Evolutionary conservation across 2,113 vertebrate genomes (phyloP).

Genomic region (Nycticorax nycticorax): DNA sequence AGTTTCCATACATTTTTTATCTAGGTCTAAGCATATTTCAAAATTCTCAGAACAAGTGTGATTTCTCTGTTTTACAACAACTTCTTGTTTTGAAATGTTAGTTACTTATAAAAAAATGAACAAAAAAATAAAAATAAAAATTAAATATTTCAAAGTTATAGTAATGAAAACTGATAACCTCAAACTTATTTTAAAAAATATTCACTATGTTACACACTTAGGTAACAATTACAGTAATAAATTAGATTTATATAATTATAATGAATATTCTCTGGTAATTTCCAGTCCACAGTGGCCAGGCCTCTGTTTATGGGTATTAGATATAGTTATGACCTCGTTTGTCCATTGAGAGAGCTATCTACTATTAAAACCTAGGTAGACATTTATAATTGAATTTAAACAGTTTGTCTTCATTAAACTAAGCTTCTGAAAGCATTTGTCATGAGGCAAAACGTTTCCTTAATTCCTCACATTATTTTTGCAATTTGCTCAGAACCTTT

Average conservation of each 20-base stretch:
- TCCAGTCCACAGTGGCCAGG: neutral
- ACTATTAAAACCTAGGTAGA: neutral
- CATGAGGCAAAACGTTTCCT: neutral
- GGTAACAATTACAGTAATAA: neutral
- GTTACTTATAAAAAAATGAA: neutral
- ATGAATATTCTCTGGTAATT: neutral
- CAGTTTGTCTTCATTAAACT: neutral
- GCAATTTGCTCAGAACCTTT: neutral
- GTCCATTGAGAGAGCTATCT: neutral
- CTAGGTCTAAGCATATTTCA: neutral
- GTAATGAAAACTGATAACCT: neutral
- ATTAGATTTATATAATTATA: neutral
- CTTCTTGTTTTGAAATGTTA: neutral
- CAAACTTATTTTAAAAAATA: neutral
- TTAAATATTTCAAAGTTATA: neutral
- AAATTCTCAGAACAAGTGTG: neutral
- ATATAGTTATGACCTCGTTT: neutral
- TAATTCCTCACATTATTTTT: neutral
- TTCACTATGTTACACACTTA: neutral
- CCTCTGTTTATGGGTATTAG: neutral
- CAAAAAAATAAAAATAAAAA: neutral
- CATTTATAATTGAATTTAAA: neutral
- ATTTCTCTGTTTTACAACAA: neutral
- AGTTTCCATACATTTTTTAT: neutral
- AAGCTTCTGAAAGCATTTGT: neutral